These are phyloP conservation scores for Synergus gifuensis DNA, from an alignment of 2,888 invertebrate species.

Conservation along the genomic window DNA sequence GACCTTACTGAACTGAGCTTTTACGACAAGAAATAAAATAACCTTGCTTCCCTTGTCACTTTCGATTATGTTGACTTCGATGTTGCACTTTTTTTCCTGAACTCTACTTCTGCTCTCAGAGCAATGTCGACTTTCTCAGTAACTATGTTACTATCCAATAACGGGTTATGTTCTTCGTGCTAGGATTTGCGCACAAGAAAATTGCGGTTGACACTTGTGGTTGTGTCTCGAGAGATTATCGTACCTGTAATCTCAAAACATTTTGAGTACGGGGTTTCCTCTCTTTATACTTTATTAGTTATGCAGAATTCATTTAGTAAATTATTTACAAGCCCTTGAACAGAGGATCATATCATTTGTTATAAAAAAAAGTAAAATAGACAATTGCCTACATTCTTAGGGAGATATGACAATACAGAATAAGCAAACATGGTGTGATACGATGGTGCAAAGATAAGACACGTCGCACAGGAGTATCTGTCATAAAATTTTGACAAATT, in stretches of 20 bases:
- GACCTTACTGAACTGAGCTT: conserved; percentile 24
- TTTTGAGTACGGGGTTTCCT: not conserved
- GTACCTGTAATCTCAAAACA: conserved; percentile 39
- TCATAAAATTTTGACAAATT: conserved; percentile 22
- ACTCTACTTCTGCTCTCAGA: conserved; percentile 11
- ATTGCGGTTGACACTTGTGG: conserved; percentile 52
- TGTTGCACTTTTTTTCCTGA: conserved; percentile 31
- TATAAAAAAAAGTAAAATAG: too few species aligned
- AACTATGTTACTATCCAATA: conserved; percentile 38
- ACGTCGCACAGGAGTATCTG: not conserved
- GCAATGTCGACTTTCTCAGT: conserved; percentile 10
- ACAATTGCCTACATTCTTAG: not conserved
- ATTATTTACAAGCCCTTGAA: not conserved
- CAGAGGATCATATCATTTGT: not conserved
- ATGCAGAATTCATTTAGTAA: not conserved
- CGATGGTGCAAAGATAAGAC: conserved; percentile 20
- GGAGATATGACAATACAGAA: not conserved
- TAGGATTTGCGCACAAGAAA: conserved; percentile 48
- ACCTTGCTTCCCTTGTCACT: conserved; percentile 15
- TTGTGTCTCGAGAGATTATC: conserved; percentile 46
- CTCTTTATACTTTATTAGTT: not conserved
- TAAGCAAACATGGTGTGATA: not conserved
- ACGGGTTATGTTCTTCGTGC: conserved; percentile 15
- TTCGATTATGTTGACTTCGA: conserved; percentile 36
- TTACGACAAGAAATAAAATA: conserved; percentile 30